Percentiles rank a stretch among this genome's conserved stretches.
phyloP scores from a whole-genome alignment of 2,888 invertebrate genomes.

The Clistopyga incitator region DNA sequence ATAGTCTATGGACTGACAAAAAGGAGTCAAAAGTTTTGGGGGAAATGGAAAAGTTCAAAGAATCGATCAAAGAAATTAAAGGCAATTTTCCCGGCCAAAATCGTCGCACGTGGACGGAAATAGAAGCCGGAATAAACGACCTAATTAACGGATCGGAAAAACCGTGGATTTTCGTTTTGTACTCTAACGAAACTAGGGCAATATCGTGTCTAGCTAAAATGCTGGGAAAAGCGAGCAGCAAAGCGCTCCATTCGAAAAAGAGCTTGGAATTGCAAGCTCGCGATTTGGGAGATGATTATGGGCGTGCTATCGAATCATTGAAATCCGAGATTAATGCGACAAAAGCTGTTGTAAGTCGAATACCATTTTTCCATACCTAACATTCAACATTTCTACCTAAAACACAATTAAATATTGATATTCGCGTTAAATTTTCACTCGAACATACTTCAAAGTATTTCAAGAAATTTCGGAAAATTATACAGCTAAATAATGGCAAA shows the following conservation, averaged over 20 bases:
- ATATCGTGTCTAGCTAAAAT: conserved; percentile 78
- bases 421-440: no score
- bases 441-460: no score
- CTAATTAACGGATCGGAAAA: conserved; percentile 74
- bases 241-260: conserved; percentile 74
- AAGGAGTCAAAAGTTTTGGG: neutral
- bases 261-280: conserved; percentile 80
- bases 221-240: conserved; percentile 79
- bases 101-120: conserved; percentile 79
- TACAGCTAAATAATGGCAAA: no score
- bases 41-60: conserved; percentile 51
- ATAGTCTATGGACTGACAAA: no score
- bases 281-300: conserved; percentile 81
- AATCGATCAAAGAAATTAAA: conserved; percentile 55
- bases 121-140: conserved; percentile 79
- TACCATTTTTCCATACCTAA: neutral
- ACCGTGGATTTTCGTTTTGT: conserved; percentile 83
- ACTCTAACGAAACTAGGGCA: conserved; percentile 78
- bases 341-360: conserved; percentile 76
- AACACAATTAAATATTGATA: no score
- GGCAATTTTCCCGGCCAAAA: conserved; percentile 80
- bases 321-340: conserved; percentile 66
- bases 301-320: conserved; percentile 78
- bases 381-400: no score
- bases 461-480: no score